These are phyloP conservation scores for Diabrotica virgifera DNA, from an alignment of 1,140 invertebrate species.

Conservation along the genomic window DNA sequence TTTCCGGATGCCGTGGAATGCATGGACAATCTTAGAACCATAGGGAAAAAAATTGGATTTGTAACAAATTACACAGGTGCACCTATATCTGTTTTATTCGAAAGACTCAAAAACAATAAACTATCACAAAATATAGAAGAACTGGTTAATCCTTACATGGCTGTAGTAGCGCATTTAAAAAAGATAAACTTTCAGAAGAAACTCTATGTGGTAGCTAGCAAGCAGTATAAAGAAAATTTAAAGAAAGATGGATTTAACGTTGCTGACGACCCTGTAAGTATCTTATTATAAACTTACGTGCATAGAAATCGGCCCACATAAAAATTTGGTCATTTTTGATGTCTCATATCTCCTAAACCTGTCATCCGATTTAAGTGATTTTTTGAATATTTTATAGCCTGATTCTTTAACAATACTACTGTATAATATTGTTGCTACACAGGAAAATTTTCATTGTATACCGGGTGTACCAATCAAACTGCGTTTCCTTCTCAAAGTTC, in stretches of 20 bases:
- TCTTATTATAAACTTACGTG: too few relatives aligned
- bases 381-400: too few relatives aligned
- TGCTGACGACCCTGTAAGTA: not conserved
- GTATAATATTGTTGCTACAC: too few relatives aligned
- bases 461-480: too few relatives aligned
- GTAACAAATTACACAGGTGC: conserved; percentile 40
- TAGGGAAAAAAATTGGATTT: conserved; percentile 40
- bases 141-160: conserved; percentile 28
- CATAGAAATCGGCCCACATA: too few relatives aligned
- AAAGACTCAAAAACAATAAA: conserved; percentile 26
- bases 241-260: conserved; percentile 29
- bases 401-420: too few relatives aligned
- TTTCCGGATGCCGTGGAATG: conserved; percentile 35
- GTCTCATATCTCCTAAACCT: too few relatives aligned
- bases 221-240: conserved; percentile 30
- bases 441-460: too few relatives aligned
- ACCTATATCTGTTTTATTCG: conserved; percentile 19
- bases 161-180: conserved; percentile 34
- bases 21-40: conserved; percentile 31
- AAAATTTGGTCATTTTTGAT: too few relatives aligned
- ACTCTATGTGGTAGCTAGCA: conserved; percentile 32
- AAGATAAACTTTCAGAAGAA: conserved; percentile 37
- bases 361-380: too few relatives aligned
- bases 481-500: too few relatives aligned
- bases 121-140: conserved; percentile 27